Evolutionary conservation across 2,113 vertebrate genomes (phyloP), one percentile per base, ranked within the genome.

Genomic region (Rhea pennata): DNA sequence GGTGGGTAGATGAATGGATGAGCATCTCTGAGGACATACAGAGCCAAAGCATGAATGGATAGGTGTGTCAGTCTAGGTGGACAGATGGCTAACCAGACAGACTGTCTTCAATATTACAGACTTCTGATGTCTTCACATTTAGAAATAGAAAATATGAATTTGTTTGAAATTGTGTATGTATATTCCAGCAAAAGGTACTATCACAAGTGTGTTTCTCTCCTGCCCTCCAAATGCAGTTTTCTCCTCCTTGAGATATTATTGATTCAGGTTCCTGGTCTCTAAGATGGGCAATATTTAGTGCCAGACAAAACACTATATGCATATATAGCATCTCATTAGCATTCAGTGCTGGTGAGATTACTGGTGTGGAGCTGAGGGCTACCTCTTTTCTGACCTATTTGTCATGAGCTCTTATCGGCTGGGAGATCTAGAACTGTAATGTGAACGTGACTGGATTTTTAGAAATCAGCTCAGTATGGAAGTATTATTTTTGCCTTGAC

Each of bases 311-410:
- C 91, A 21, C 86, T 8, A 31, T n/a, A 81, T 73, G 94, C 95
- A 95, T 83, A 39, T 66, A 46, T 31, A 93, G 88, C 6, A 50
- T 67, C 95, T 93, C 51, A 40, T 95, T 88, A 95, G 90, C 85
- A 90, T 89, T 88, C 94, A 74, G 88, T 0, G 6, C 88, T 81
- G 86, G 54, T 0, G 0, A 61, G 17, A 0, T 84, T 10, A 50
- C 86, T 11, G 4, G 5, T 53, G 87, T 26, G 16, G 12, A 90
- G 86, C 86, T 11, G 48, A 87, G 93, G 93, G 76, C 81, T 92
- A 36, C 80, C 86, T 84, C 73, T 5, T 89, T 78, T 79, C 81
- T 91, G 80, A 84, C 91, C 96, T 89, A 31, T 96, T 92, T 96
- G 91, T 92, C 89, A 50, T 74, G 92, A 88, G 69, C 54, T 17